Percentiles rank a stretch among this genome's conserved stretches.
phyloP scores from a whole-genome alignment of 2,888 invertebrate genomes.

The Rhodophaea formosa region DNA sequence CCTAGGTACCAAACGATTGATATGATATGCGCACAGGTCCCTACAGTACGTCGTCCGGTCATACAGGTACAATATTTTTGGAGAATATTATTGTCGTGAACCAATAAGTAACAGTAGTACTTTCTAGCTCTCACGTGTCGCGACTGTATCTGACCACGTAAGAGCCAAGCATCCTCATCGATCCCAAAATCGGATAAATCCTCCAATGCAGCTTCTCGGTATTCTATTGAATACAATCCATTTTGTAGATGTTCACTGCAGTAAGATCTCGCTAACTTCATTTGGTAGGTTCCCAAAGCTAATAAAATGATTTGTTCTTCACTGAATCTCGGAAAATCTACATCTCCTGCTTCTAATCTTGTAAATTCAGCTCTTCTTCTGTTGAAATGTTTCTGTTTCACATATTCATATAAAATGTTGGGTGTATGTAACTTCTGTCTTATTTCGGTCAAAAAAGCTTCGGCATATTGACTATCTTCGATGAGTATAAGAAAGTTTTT shows the following conservation, averaged over 20 bases:
- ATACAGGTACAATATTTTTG: not conserved
- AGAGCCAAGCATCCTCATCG: constrained; percentile 11
- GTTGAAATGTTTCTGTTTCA: constrained; percentile 22
- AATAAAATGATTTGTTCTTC: constrained; percentile 23
- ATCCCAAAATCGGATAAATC: not conserved
- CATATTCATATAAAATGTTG: constrained; percentile 24
- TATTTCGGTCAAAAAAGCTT: constrained; percentile 13
- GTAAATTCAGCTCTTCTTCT: constrained; percentile 20
- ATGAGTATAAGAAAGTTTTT: constrained; percentile 17
- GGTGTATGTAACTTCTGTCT: constrained; percentile 13
- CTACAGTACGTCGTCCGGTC: not conserved
- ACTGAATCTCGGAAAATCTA: constrained; percentile 23
- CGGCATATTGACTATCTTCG: constrained; percentile 11
- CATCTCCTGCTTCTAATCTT: constrained; percentile 17
- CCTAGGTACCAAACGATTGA: constrained; percentile 8
- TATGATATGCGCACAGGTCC: not conserved
- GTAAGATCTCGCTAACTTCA: constrained; percentile 22
- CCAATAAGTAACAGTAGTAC: constrained; percentile 18
- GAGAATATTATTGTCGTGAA: constrained; percentile 2
- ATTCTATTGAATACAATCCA: constrained; percentile 18
- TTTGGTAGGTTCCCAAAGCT: constrained; percentile 14
- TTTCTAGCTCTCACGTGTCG: constrained; percentile 16
- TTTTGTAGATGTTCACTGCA: constrained; percentile 22
- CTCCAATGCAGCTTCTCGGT: constrained; percentile 9
- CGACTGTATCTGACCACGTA: constrained; percentile 18